phyloP scores from a whole-genome alignment of 1,140 invertebrate genomes.

The Idris sp. region DNA sequence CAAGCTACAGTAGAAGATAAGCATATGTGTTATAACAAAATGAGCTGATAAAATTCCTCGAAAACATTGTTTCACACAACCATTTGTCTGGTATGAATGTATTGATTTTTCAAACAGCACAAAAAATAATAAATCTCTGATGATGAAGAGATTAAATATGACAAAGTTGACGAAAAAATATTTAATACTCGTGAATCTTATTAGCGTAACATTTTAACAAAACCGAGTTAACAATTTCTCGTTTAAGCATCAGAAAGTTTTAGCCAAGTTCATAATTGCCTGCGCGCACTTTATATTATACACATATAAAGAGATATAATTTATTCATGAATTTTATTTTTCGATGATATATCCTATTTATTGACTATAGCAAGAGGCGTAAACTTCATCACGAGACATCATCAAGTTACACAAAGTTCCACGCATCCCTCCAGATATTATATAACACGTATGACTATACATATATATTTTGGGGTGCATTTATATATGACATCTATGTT shows the following conservation, averaged over 20 bases:
- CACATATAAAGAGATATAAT: slow-evolving; percentile 1
- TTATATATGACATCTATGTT: slow-evolving; percentile 52
- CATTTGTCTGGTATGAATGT: background rate
- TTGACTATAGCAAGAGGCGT: slow-evolving; percentile 18
- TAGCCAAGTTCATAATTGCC: too few species aligned
- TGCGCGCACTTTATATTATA: too few species aligned
- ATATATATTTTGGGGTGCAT: slow-evolving; percentile 40
- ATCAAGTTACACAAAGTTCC: slow-evolving; percentile 37
- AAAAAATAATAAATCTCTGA: too few species aligned
- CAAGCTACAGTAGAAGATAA: slow-evolving; percentile 34
- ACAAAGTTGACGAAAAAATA: too few species aligned
- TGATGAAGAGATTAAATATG: too few species aligned
- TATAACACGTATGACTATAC: slow-evolving; percentile 35
- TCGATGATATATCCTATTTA: slow-evolving; percentile 13
- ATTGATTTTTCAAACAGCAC: too few species aligned
- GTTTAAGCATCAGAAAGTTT: too few species aligned
- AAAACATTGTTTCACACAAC: background rate
- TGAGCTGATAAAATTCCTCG: slow-evolving; percentile 21
- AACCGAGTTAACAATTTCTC: background rate
- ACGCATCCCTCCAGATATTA: slow-evolving; percentile 31
- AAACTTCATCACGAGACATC: slow-evolving; percentile 42
- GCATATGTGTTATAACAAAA: slow-evolving; percentile 30
- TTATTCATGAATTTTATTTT: slow-evolving; percentile 30
- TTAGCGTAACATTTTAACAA: too few species aligned
- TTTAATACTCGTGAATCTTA: too few species aligned